Evolutionary conservation across 2,113 vertebrate species (phyloP).

Genomic region (Lasiurus borealis): DNA sequence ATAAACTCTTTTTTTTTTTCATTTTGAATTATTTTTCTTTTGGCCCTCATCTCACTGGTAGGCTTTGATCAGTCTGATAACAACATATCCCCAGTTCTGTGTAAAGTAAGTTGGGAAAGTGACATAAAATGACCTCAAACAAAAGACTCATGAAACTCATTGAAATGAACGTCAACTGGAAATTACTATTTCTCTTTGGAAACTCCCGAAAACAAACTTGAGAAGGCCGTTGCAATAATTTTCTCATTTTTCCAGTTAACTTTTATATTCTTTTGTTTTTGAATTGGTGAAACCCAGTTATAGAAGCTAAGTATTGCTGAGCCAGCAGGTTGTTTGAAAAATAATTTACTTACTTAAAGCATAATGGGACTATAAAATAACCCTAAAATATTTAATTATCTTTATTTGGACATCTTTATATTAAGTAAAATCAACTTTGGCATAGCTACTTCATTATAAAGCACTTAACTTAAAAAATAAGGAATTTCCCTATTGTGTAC

Average conservation of each 20-base stretch:
- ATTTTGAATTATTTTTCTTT: neutral
- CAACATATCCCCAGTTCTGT: no score
- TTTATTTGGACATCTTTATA: constrained; percentile 46
- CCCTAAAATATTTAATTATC: constrained; percentile 28
- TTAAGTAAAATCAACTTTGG: constrained; percentile 52
- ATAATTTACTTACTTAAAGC: constrained; percentile 58
- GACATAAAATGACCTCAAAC: neutral
- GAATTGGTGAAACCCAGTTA: neutral
- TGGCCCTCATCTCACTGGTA: neutral
- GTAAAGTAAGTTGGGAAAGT: neutral
- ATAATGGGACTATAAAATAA: constrained; percentile 38
- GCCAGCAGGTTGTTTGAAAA: constrained; percentile 31
- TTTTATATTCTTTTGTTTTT: neutral
- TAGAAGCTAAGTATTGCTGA: constrained; percentile 55
- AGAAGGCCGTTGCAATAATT: neutral
- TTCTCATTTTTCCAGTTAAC: neutral
- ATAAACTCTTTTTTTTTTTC: accelerated
- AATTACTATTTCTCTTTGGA: neutral
- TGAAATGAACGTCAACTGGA: neutral
- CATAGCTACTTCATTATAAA: constrained; percentile 46
- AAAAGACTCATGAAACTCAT: neutral
- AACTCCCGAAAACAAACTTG: neutral
- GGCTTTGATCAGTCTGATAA: neutral
- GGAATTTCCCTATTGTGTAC: neutral
- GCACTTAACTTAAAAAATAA: constrained; percentile 7